These are phyloP conservation scores for Cephonodes hylas DNA, from an alignment of 2,888 invertebrate genomes.

Conservation along the genomic window DNA sequence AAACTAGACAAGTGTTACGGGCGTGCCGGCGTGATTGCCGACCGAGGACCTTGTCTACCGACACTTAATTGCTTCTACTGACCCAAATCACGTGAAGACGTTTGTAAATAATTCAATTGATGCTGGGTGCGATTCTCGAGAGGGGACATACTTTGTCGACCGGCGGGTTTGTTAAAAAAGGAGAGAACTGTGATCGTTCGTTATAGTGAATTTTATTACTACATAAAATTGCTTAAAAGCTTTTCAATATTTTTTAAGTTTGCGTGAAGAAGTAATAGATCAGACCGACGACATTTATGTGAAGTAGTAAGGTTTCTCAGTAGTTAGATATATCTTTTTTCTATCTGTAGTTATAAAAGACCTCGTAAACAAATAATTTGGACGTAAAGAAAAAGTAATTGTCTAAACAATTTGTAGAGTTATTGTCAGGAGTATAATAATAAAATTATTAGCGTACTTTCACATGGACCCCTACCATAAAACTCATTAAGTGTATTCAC, in stretches of 20 bases:
- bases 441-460: slow-evolving; percentile 14
- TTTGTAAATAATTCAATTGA: background rate
- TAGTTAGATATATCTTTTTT: no score
- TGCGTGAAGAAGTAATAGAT: no score
- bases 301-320: no score
- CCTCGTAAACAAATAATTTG: background rate
- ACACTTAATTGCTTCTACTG: background rate
- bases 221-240: no score
- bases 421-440: background rate
- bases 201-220: no score
- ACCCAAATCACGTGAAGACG: background rate
- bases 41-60: background rate
- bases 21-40: slow-evolving; percentile 33
- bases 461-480: background rate
- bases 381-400: background rate
- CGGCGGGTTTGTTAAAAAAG: background rate
- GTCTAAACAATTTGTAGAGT: background rate
- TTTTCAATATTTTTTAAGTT: no score
- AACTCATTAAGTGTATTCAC: background rate
- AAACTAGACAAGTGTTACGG: slow-evolving; percentile 61
- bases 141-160: background rate
- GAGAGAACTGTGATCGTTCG: no score
- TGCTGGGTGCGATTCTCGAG: background rate
- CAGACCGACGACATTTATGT: no score
- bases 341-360: background rate